Conservation (phyloP, 2,888 invertebrate species). For the Aricia artaxerxes region DNA sequence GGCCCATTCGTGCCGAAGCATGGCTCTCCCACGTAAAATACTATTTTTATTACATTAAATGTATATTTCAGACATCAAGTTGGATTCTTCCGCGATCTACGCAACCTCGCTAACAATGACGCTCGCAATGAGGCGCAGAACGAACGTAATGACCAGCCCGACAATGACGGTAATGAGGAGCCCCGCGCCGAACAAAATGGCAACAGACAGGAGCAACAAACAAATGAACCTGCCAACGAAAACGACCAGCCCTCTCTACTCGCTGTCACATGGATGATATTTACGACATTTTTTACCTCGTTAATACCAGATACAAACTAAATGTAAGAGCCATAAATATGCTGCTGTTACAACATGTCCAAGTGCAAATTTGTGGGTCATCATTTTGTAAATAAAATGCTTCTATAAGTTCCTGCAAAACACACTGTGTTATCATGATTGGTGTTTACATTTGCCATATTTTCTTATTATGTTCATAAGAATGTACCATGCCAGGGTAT, state of each 20-base stretch:
- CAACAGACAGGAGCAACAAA: conserved; percentile 40
- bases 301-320: conserved; percentile 92
- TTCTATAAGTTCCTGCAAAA: conserved; percentile 10
- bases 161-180: conserved; percentile 31
- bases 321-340: conserved; percentile 29
- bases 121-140: conserved; percentile 31
- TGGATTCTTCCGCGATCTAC: conserved; percentile 86
- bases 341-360: neutral
- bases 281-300: conserved; percentile 96
- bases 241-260: conserved; percentile 74
- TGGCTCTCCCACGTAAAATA: neutral
- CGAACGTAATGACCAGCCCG: conserved; percentile 39
- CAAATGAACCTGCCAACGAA: conserved; percentile 48
- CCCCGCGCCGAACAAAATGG: conserved; percentile 34
- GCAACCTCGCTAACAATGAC: conserved; percentile 52
- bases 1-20: too few species aligned
- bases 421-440: neutral
- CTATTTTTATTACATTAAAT: neutral
- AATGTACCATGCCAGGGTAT: neutral
- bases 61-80: conserved; percentile 82
- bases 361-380: neutral
- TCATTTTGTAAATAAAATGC: conserved; percentile 9
- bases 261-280: conserved; percentile 92
- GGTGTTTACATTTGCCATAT: conserved; percentile 8
- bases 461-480: neutral